Percentiles rank a stretch among this genome's conserved stretches.
Evolutionary conservation across 2,888 invertebrate genomes (phyloP).

Genomic region (Eudasyphora cyanicolor): DNA sequence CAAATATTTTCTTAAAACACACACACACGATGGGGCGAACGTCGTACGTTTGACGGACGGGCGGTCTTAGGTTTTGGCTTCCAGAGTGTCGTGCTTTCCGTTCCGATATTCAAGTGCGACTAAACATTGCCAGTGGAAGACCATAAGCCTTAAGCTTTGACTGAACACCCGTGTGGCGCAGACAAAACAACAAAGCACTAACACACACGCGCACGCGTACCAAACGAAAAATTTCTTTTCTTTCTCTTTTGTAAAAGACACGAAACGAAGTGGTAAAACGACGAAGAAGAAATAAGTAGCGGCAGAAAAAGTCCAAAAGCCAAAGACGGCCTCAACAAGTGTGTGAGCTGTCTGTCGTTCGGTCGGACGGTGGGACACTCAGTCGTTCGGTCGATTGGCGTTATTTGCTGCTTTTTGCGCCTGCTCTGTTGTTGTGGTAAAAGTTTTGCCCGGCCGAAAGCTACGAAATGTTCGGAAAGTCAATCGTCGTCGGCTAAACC

Average conservation of each 20-base stretch:
- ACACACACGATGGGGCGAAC: neutral
- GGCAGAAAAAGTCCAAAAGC: neutral
- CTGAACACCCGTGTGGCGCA: conserved; percentile 30
- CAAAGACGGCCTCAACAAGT: conserved; percentile 46
- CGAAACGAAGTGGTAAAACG: neutral
- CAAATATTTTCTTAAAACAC: neutral
- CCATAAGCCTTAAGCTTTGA: conserved; percentile 54
- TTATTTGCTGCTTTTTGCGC: neutral
- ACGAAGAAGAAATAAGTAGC: neutral
- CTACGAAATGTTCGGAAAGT: neutral
- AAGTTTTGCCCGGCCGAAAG: conserved; percentile 43
- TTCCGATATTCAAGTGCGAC: conserved; percentile 60
- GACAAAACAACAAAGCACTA: conserved; percentile 38
- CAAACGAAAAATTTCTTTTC: conserved; percentile 20
- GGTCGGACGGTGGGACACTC: no score
- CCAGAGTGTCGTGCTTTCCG: conserved; percentile 50
- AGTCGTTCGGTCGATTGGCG: no score
- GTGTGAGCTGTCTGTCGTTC: conserved; percentile 34
- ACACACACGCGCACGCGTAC: neutral
- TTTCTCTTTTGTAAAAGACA: conserved; percentile 22
- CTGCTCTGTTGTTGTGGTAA: conserved; percentile 8
- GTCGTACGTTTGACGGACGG: neutral
- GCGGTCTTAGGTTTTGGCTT: neutral
- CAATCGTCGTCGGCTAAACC: conserved; percentile 8
- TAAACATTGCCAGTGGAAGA: conserved; percentile 59